These are phyloP conservation scores for Achatina immaculata DNA, from an alignment of 1,140 invertebrate species.

Conservation along the genomic window DNA sequence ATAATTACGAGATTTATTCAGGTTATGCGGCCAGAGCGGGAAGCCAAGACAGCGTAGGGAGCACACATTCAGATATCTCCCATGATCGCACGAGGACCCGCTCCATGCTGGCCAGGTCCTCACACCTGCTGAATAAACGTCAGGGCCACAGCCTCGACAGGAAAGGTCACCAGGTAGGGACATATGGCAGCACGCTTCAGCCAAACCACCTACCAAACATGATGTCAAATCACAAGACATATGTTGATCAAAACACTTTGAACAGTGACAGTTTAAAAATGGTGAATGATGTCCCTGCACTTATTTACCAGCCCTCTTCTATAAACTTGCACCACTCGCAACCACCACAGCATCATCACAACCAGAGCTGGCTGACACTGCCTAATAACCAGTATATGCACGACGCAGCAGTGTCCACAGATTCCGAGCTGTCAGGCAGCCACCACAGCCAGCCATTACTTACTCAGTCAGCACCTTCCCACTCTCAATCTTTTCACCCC, in stretches of 20 bases:
- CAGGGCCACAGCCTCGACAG: constrained; percentile 63
- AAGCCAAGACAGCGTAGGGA: constrained; percentile 72
- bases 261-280: neutral
- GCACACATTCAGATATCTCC: constrained; percentile 72
- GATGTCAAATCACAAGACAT: neutral
- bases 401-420: constrained; percentile 64
- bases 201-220: neutral
- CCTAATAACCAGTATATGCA: constrained; percentile 67
- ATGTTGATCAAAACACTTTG: neutral
- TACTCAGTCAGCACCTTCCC: constrained; percentile 24
- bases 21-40: constrained; percentile 68
- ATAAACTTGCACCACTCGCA: neutral
- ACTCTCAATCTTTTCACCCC: neutral
- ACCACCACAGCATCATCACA: neutral
- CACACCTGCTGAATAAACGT: constrained; percentile 46
- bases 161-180: constrained; percentile 38
- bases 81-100: constrained; percentile 66
- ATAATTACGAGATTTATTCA: constrained; percentile 54
- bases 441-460: constrained; percentile 20
- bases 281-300: constrained; percentile 16
- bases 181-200: neutral
- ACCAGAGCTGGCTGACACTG: neutral
- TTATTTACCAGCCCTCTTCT: neutral
- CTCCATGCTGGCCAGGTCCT: constrained; percentile 49
- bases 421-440: constrained; percentile 42